Evolutionary conservation across 2,797 vertebrate genomes (phyloP), one percentile per base, ranked within the genome.

Genomic region (Neomorphus geoffroyi): DNA sequence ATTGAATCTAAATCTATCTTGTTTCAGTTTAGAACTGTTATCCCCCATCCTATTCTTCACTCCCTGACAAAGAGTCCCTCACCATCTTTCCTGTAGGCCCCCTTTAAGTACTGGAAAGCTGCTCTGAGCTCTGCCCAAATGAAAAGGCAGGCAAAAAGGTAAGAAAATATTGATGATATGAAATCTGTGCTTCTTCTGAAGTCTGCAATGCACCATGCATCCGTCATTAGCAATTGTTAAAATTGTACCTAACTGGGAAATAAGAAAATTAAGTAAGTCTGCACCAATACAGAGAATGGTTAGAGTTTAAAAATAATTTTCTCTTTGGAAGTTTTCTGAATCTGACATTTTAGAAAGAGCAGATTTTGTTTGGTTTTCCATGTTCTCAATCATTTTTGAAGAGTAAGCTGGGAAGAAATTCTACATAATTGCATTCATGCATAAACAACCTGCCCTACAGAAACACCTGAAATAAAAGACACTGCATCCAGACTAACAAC

Each of bases 351-450:
- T n/a, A 66, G 48, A 65, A 84, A 53, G 19, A 41, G 27, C 11
- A 65, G 53, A 53, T 65, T 80, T 86, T 57, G n/a, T 62, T 86
- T 30, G 10, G 28, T 86, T 86, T 93, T 84, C n/a, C 22, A 21
- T 18, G 48, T 80, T 56, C 81, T 83, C 66, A 88, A 73, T 39
- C 32, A 48, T 66, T 91, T 95, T 22, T 53, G 27, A 88, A 69
- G 26, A 69, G 60, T 35, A 26, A 90, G 58, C 12, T 50, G 48
- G 43, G 45, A 94, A 86, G n/a, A 65, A 93, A 83, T 67, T 71
- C 48, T 71, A 79, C 64, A 26, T 86, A 80, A 94, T 22, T 92
- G 39, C 51, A 83, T 89, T 92, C 94, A 86, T 61, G 69, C 35
- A 71, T 70, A 71, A 93, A 88, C n/a, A 81, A 69, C 22, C 19